These are phyloP conservation scores for Leptinotarsa juncta DNA, from an alignment of 2,888 invertebrate species.

Conservation along the genomic window DNA sequence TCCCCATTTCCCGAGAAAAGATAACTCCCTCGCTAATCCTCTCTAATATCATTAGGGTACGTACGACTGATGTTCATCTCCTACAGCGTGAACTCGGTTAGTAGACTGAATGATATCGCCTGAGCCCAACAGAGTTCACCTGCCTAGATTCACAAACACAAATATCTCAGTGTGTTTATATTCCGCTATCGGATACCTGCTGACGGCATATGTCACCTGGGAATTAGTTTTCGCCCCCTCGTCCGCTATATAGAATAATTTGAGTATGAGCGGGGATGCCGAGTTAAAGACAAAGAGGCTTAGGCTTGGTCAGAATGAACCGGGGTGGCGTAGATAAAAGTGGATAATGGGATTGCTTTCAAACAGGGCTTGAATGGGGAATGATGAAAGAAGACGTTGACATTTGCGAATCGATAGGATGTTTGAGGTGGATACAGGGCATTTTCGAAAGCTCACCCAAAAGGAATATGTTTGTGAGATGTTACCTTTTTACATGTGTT, in stretches of 20 bases:
- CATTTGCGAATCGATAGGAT: background rate
- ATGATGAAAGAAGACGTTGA: background rate
- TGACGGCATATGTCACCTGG: constrained; percentile 7
- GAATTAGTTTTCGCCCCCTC: background rate
- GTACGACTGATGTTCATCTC: background rate
- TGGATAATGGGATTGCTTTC: constrained; percentile 10
- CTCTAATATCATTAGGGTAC: background rate
- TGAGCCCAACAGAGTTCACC: background rate
- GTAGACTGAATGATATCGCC: constrained; percentile 9
- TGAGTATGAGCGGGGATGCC: background rate
- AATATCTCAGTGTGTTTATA: constrained; percentile 4
- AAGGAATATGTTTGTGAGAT: too few species aligned
- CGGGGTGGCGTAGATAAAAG: background rate
- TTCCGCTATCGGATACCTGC: background rate
- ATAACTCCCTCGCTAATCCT: background rate
- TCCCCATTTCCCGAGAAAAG: background rate
- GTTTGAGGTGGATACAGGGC: background rate
- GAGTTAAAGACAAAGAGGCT: background rate
- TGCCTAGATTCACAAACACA: constrained; percentile 11
- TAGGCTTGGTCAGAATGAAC: background rate
- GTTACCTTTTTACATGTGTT: too few species aligned
- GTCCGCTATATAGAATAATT: background rate
- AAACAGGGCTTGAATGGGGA: background rate
- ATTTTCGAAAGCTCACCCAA: background rate
- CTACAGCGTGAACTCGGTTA: background rate